These are phyloP conservation scores for Bucorvus abyssinicus DNA, from an alignment of 2,797 vertebrate genomes.

Conservation along the genomic window DNA sequence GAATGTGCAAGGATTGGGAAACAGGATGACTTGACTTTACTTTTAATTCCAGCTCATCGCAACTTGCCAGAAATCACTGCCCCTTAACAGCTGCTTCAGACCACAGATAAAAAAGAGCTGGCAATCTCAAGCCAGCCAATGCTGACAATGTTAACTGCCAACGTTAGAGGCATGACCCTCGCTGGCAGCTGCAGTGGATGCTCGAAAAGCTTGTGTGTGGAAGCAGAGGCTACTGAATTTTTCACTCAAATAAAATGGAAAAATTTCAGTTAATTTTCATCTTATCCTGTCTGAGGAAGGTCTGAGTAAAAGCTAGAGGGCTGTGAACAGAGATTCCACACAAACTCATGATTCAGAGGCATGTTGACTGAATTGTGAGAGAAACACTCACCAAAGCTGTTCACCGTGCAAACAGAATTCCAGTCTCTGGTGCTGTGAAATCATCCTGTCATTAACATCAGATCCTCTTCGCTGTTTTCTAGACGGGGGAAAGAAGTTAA, in stretches of 20 bases:
- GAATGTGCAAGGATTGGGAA: rapidly evolving
- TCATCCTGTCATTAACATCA: background rate
- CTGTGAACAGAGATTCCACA: background rate
- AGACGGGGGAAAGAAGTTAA: background rate
- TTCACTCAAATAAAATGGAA: background rate
- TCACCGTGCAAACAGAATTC: background rate
- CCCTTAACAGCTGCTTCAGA: background rate
- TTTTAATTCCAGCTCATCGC: background rate
- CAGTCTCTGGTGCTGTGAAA: background rate
- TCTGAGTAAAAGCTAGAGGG: background rate
- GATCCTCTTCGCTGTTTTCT: background rate
- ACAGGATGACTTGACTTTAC: background rate
- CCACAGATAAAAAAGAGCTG: background rate
- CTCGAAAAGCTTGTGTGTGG: background rate
- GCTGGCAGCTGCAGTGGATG: background rate
- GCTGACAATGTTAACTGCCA: background rate
- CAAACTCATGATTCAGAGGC: background rate
- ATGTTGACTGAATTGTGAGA: background rate
- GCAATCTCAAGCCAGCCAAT: background rate
- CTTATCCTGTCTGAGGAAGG: background rate
- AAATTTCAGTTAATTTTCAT: background rate
- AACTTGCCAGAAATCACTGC: background rate
- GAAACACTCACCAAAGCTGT: background rate
- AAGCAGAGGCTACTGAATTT: background rate
- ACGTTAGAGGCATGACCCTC: background rate